These are phyloP conservation scores for Acromyrmex echinatior DNA, from an alignment of 1,140 invertebrate genomes.

Conservation along the genomic window DNA sequence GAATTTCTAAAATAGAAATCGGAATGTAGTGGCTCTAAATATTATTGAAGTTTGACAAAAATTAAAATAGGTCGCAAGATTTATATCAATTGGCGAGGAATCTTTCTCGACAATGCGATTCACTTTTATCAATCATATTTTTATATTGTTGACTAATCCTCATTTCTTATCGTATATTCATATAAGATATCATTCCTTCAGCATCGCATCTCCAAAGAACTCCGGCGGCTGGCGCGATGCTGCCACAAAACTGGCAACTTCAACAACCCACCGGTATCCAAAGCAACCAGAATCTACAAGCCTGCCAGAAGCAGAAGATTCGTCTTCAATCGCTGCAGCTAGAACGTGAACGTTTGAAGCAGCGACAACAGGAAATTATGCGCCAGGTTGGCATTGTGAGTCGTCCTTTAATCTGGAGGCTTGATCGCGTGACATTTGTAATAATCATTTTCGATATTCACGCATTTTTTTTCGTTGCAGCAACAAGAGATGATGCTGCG, in stretches of 20 bases:
- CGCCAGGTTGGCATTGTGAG: constrained; percentile 89
- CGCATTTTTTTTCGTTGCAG: constrained; percentile 52
- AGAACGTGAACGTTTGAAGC: constrained; percentile 94
- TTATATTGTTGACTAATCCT: not conserved
- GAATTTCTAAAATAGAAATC: not conserved
- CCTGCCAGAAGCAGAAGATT: constrained; percentile 91
- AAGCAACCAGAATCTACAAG: constrained; percentile 88
- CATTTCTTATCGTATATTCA: not conserved
- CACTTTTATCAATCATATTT: not conserved
- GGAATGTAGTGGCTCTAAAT: not conserved
- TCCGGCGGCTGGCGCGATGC: constrained; percentile 87
- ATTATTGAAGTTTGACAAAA: not conserved
- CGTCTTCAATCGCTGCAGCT: constrained; percentile 94
- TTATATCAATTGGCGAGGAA: not conserved
- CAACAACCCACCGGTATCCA: constrained; percentile 85
- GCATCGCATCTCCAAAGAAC: constrained; percentile 91
- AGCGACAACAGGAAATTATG: constrained; percentile 95
- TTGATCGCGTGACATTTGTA: constrained; percentile 29
- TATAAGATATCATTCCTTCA: constrained; percentile 78
- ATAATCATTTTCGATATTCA: constrained; percentile 42
- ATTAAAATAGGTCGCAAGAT: not conserved
- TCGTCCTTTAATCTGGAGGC: not conserved
- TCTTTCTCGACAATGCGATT: not conserved
- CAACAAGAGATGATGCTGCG: constrained; percentile 92
- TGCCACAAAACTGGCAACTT: constrained; percentile 87